phyloP scores from a whole-genome alignment of 2,797 vertebrate genomes.

The Gymnothorax reevesii region DNA sequence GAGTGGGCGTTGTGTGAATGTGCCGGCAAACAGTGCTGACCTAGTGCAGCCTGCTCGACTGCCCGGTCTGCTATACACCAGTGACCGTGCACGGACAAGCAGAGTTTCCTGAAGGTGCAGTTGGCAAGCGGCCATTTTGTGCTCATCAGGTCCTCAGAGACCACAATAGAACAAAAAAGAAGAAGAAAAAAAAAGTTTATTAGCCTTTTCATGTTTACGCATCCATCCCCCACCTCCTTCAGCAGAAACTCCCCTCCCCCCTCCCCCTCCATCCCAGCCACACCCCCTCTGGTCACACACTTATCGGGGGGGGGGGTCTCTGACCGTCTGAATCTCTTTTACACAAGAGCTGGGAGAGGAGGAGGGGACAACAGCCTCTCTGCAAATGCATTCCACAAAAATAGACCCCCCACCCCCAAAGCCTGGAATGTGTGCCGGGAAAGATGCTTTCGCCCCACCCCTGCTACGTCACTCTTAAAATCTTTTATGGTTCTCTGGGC shows the following conservation, averaged over 20 bases:
- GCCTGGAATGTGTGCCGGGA: constrained; percentile 60
- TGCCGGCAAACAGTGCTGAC: constrained; percentile 14
- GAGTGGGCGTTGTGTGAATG: background rate
- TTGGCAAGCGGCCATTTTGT: constrained; percentile 9
- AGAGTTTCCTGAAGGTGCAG: background rate
- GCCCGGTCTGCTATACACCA: background rate
- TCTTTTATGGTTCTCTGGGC: background rate
- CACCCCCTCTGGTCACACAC: constrained; percentile 40
- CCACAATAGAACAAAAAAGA: constrained; percentile 28
- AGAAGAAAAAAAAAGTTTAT: constrained; percentile 39
- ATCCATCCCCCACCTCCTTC: constrained; percentile 60
- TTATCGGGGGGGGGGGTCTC: constrained; percentile 60
- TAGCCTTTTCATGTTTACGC: constrained; percentile 61
- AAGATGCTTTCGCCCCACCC: constrained; percentile 44
- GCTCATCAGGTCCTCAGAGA: constrained; percentile 1
- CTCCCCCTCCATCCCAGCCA: constrained; percentile 39
- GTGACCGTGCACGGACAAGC: background rate
- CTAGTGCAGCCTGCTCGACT: constrained; percentile 22
- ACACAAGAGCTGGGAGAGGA: constrained; percentile 69
- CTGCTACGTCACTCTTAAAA: constrained; percentile 26
- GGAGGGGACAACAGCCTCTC: constrained; percentile 73
- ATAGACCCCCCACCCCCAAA: constrained; percentile 54
- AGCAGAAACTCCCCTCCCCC: constrained; percentile 59
- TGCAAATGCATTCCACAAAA: constrained; percentile 71
- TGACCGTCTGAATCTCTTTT: constrained; percentile 77